phyloP scores from a whole-genome alignment of 2,113 vertebrate genomes.

The Speoplatyrhinus poulsoni region DNA sequence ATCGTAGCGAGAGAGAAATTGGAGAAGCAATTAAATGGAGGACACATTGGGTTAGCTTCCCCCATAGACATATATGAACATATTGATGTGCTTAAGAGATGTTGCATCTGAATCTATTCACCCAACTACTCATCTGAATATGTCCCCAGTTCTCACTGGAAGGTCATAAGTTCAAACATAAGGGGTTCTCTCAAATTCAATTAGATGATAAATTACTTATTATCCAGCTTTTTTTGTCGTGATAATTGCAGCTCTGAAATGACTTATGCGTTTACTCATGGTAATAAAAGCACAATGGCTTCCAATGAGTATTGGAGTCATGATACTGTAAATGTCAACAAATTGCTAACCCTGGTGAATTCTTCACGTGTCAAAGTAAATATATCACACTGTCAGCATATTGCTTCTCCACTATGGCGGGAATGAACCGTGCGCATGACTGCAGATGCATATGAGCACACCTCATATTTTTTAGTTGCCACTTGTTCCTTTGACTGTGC shows the following conservation, averaged over 20 bases:
- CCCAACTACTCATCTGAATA: slow-evolving; percentile 16
- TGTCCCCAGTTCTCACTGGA: background rate
- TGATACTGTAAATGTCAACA: background rate
- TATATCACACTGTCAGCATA: background rate
- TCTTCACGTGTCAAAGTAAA: background rate
- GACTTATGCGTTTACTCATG: no score
- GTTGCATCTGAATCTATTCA: slow-evolving; percentile 1
- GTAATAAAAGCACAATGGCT: no score
- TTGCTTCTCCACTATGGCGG: background rate
- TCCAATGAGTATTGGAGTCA: no score
- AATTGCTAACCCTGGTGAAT: background rate
- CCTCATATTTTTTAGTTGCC: slow-evolving; percentile 12
- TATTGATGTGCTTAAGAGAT: slow-evolving; percentile 30
- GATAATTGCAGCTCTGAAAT: no score
- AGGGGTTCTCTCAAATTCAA: no score
- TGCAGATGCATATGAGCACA: slow-evolving; percentile 17
- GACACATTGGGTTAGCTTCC: slow-evolving; percentile 17
- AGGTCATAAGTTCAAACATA: background rate
- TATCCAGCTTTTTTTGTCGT: no score
- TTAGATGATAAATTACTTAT: no score
- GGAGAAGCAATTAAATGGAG: slow-evolving; percentile 48
- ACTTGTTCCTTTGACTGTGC: slow-evolving; percentile 23
- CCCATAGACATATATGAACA: slow-evolving; percentile 41
- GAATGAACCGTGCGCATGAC: background rate
- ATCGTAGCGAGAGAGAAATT: slow-evolving; percentile 13